Base-by-base conservation (phyloP, 2,113 vertebrate genomes). In the Strix uralensis region DNA sequence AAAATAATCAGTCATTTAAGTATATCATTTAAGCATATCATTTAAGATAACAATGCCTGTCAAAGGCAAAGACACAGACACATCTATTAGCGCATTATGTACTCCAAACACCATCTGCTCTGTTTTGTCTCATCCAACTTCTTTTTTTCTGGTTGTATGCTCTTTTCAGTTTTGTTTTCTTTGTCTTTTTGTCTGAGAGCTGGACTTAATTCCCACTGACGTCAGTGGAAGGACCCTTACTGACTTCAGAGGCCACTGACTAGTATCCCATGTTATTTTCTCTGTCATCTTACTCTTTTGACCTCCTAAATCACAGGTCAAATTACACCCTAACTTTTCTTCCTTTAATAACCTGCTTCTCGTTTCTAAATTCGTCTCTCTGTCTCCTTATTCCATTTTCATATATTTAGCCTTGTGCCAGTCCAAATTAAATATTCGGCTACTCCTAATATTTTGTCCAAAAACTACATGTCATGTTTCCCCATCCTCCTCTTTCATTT, bases 1-100 rank as follows among this genome's bases (percentile, higher is more conserved):
- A 90, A 96, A 96, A 95, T 81, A 77, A 91, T 80, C 47, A 85
- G 66, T 92, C 23, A 62, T 71, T 88, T 88, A 81, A 65, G 51
- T 22, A 22, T 36, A 32, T 63, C 4, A 14, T 84, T 69, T 91
- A 46, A 82, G n/a, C 3, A 17, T 47, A 44, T 87, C 1, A 88
- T 96, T 86, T 88, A 62, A 96, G 65, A 69, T 93, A 95, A 90
- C 51, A 77, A 9, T 77, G 29, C 26, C 20, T 81, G 44, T 70
- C 57, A 95, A 72, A 82, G 79, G 38, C 84, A 97, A 92, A 85
- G 75, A 89, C 63, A 75, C 29, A 70, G 77, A 79, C 30, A 25
- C 34, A 18, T 72, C 44, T 51, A 47, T 75, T 87, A 81, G 20
- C 40, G 8, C 36, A 29, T 32, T 75, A 82, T n/a, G 11, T 40